Conservation (phyloP, 1,140 invertebrate species). For the Tachypleus tridentatus region DNA sequence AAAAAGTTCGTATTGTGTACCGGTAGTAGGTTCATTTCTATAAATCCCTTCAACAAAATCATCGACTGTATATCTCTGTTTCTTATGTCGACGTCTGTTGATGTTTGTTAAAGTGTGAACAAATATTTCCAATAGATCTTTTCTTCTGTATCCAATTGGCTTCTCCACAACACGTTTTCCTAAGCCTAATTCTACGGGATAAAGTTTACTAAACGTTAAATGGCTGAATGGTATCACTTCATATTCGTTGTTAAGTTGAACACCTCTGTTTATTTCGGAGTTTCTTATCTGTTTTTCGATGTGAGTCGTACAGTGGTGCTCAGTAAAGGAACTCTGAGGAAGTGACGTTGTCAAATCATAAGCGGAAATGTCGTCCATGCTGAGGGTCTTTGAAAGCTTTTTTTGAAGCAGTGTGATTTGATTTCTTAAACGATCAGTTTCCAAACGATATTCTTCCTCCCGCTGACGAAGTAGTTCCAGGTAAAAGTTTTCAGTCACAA, state of each 20-base stretch:
- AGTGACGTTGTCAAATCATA: constrained; percentile 8
- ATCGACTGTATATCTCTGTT: constrained; percentile 38
- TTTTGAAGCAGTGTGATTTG: constrained; percentile 37
- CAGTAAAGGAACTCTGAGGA: constrained; percentile 5
- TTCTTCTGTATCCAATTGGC: constrained; percentile 60
- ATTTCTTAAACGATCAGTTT: constrained; percentile 44
- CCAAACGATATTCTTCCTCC: constrained; percentile 43
- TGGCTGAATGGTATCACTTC: constrained; percentile 63
- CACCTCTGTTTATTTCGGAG: constrained; percentile 14
- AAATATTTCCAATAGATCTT: constrained; percentile 53
- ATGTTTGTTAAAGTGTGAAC: constrained; percentile 51
- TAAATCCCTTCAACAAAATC: constrained; percentile 70
- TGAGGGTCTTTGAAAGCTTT: constrained; percentile 6
- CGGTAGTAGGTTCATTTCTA: constrained; percentile 56
- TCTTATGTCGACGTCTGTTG: constrained; percentile 37
- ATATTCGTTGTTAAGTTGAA: constrained; percentile 45
- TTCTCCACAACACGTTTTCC: constrained; percentile 69
- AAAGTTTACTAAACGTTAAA: constrained; percentile 60
- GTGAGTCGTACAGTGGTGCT: constrained; percentile 14
- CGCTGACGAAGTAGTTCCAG: neutral
- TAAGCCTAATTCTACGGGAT: constrained; percentile 59
- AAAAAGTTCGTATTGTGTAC: constrained; percentile 65
- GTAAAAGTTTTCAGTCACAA: neutral
- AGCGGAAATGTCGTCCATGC: constrained; percentile 8
- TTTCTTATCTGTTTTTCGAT: constrained; percentile 15